Evolutionary conservation across 2,113 vertebrate species (phyloP).

Genomic region (Neotoma lepida): DNA sequence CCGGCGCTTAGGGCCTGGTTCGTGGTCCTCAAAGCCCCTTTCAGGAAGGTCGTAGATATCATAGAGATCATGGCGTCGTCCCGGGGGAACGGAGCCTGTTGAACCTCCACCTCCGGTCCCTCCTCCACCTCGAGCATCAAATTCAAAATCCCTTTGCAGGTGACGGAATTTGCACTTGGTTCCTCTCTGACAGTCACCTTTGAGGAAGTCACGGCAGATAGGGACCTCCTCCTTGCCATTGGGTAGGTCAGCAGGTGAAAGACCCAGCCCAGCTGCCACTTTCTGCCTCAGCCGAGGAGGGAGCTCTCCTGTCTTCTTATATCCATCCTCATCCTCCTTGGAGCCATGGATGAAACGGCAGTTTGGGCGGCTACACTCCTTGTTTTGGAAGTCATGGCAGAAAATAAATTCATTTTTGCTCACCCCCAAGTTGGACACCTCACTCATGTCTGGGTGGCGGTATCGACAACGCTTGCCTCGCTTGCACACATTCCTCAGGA

Average conservation of each 20-base stretch:
- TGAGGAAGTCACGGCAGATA: constrained; percentile 96
- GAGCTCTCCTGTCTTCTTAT: constrained; percentile 96
- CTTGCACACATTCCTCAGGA: constrained; percentile 97
- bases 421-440: constrained; percentile 95
- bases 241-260: constrained; percentile 94
- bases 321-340: constrained; percentile 97
- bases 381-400: constrained; percentile 98
- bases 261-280: constrained; percentile 92
- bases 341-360: constrained; percentile 98
- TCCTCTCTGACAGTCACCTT: constrained; percentile 96
- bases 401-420: constrained; percentile 99
- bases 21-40: constrained; percentile 90
- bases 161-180: constrained; percentile 98
- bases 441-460: constrained; percentile 94
- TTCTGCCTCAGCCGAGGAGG: constrained; percentile 94
- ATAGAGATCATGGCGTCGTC: constrained; percentile 87
- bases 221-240: constrained; percentile 96
- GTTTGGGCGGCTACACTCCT: constrained; percentile 94
- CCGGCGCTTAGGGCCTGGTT: constrained; percentile 92
- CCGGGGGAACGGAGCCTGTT: constrained; percentile 81
- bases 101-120: constrained; percentile 77
- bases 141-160: constrained; percentile 94
- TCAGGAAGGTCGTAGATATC: constrained; percentile 90
- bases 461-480: constrained; percentile 97
- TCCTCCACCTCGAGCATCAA: constrained; percentile 84